These are phyloP conservation scores for Falco rusticolus DNA, from an alignment of 2,797 vertebrate genomes.

Conservation along the genomic window DNA sequence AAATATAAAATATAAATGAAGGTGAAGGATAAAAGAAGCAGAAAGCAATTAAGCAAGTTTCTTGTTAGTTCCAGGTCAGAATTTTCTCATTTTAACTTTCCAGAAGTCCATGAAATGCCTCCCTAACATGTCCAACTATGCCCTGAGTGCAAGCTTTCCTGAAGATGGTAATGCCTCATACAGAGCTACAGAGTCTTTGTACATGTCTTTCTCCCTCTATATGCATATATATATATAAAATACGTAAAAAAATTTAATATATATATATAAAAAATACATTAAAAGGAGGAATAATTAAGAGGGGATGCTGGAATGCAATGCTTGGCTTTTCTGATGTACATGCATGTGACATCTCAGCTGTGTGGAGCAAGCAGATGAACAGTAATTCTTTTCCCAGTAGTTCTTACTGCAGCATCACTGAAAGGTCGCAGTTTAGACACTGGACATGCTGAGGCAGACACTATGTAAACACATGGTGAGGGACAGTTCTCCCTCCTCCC, in stretches of 20 bases:
- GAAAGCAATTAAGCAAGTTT: not conserved
- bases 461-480: not conserved
- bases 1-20: not conserved
- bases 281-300: not conserved
- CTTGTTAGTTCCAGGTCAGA: not conserved
- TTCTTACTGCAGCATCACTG: not conserved
- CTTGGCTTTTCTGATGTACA: accelerated
- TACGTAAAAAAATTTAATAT: too few species aligned
- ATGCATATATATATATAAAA: not conserved
- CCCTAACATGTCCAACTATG: not conserved
- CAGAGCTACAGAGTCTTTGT: not conserved
- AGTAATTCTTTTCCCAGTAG: not conserved
- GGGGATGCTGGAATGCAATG: not conserved
- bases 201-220: not conserved
- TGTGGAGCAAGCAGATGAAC: not conserved
- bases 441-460: not conserved
- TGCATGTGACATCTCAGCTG: not conserved
- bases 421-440: not conserved
- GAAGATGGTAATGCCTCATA: not conserved
- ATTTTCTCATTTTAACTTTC: not conserved
- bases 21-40: not conserved
- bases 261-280: not conserved
- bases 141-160: not conserved
- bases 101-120: not conserved
- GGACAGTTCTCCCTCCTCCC: not conserved